phyloP scores from a whole-genome alignment of 2,888 invertebrate genomes.

The Ophion ellenae region DNA sequence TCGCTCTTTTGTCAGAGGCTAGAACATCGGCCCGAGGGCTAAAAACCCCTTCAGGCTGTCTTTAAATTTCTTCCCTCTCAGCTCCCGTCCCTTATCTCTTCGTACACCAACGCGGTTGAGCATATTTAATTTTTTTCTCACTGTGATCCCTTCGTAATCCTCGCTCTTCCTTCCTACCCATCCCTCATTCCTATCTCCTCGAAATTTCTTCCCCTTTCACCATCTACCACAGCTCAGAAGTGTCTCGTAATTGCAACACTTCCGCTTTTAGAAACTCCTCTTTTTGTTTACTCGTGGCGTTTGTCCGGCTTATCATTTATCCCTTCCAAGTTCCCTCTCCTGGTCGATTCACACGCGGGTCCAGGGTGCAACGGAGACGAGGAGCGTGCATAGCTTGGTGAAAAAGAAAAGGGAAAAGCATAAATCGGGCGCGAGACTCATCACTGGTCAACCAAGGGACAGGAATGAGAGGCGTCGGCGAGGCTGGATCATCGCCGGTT shows the following conservation, averaged over 20 bases:
- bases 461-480: constrained; percentile 69
- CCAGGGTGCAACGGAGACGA: constrained; percentile 27
- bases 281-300: constrained; percentile 14
- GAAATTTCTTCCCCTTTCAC: not conserved
- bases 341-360: constrained; percentile 40
- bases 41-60: constrained; percentile 45
- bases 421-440: constrained; percentile 45
- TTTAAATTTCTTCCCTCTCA: constrained; percentile 33
- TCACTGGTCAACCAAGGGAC: constrained; percentile 64
- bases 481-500: constrained; percentile 70
- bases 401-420: constrained; percentile 14
- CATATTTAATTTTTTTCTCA: constrained; percentile 36
- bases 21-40: constrained; percentile 62
- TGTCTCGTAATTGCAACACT: constrained; percentile 17
- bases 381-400: not conserved
- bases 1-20: constrained; percentile 47
- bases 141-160: constrained; percentile 6
- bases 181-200: constrained; percentile 1
- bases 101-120: not conserved
- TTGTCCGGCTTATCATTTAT: constrained; percentile 6
- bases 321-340: constrained; percentile 7
- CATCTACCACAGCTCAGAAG: constrained; percentile 4
- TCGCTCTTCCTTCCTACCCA: not conserved
- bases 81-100: constrained; percentile 20
- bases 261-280: not conserved